A percentile compares a stretch with the other conserved stretches of the same genome.
These are phyloP conservation scores for Sebastes umbrosus DNA, from an alignment of 2,797 vertebrate species.

Conservation along the genomic window DNA sequence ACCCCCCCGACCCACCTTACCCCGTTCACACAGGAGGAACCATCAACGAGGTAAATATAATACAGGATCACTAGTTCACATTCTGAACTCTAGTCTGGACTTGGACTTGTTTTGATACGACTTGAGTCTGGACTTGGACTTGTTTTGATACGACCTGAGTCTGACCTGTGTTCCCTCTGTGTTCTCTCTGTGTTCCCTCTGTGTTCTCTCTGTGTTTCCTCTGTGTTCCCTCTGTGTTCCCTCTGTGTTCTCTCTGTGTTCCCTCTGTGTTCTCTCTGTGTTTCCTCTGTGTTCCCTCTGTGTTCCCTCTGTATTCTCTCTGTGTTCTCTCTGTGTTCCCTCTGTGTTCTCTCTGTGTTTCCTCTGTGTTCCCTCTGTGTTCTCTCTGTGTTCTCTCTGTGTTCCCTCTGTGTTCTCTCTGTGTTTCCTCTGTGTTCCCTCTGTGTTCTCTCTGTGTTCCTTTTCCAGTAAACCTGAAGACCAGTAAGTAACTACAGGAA, in stretches of 20 bases:
- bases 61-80: too few species aligned
- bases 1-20: too few species aligned
- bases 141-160: too few species aligned
- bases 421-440: background rate
- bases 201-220: too few species aligned
- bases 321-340: background rate
- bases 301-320: too few species aligned
- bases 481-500: slow-evolving; percentile 70
- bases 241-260: background rate
- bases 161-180: background rate
- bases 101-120: too few species aligned
- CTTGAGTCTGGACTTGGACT: too few species aligned
- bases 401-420: background rate
- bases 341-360: background rate
- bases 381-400: background rate
- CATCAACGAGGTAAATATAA: slow-evolving; percentile 55
- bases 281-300: background rate
- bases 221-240: background rate
- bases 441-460: background rate
- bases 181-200: background rate
- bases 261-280: background rate
- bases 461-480: slow-evolving; percentile 66
- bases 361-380: background rate
- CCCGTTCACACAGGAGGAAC: slow-evolving; percentile 52
- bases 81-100: too few species aligned